Conservation (phyloP, 2,113 vertebrate genomes). For the Callocephalon fimbriatum region DNA sequence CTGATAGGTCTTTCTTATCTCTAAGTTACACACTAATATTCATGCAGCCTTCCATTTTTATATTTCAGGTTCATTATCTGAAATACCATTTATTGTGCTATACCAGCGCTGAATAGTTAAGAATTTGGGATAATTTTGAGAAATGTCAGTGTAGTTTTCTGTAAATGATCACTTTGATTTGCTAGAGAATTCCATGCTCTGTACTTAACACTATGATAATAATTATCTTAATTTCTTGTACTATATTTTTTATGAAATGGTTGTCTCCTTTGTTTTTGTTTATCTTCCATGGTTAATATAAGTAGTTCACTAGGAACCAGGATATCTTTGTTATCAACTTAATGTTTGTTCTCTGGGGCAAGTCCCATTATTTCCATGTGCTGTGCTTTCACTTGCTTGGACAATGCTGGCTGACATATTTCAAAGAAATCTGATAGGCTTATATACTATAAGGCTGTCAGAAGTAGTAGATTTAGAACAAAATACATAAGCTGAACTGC, state of each 20-base stretch:
- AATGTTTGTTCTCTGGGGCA: not conserved
- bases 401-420: not conserved
- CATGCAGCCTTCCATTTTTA: not conserved
- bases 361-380: not conserved
- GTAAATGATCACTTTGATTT: not conserved
- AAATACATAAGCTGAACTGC: not conserved
- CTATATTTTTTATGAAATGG: not conserved
- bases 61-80: not conserved
- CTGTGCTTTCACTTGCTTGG: not conserved
- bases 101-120: not conserved
- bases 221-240: not conserved
- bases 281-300: not conserved
- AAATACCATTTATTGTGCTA: not conserved
- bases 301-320: not conserved
- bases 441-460: slow-evolving; percentile 13
- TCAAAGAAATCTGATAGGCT: not conserved
- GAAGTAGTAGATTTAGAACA: not conserved
- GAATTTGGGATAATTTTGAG: not conserved
- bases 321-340: not conserved
- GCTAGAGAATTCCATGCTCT: not conserved
- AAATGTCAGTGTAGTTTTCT: not conserved
- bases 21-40: not conserved
- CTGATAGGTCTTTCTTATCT: not conserved
- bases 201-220: not conserved
- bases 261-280: not conserved